A percentile compares a stretch with the other conserved stretches of the same genome.
Evolutionary conservation across 2,113 vertebrate species (phyloP).

Genomic region (Apteryx owenii): DNA sequence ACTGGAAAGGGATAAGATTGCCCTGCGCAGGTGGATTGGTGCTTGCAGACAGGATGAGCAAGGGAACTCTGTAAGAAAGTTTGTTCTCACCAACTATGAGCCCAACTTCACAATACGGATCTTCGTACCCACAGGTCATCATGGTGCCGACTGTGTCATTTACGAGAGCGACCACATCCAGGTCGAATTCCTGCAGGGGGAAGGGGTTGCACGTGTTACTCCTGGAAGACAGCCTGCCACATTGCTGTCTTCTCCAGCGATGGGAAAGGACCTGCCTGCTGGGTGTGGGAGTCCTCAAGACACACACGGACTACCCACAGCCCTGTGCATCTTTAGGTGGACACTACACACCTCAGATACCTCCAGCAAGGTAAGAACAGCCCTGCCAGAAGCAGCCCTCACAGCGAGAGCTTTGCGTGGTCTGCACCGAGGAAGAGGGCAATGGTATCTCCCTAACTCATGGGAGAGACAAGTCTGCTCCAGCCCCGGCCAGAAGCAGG

Average conservation of each 20-base stretch:
- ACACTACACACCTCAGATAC: background rate
- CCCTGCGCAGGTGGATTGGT: no score
- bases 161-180: slow-evolving; percentile 94
- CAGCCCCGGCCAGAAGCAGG: background rate
- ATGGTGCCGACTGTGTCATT: slow-evolving; percentile 98
- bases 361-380: background rate
- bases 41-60: fast-evolving
- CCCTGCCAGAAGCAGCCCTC: background rate
- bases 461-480: background rate
- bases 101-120: slow-evolving; percentile 92
- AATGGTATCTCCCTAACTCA: fast-evolving
- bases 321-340: background rate
- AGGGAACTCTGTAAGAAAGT: fast-evolving
- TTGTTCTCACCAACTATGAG: slow-evolving; percentile 90
- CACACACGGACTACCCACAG: fast-evolving
- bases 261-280: background rate
- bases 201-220: background rate
- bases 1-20: fast-evolving
- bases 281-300: background rate
- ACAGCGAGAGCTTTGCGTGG: background rate
- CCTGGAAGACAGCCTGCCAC: background rate
- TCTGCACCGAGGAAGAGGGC: fast-evolving
- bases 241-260: fast-evolving
- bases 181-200: slow-evolving; percentile 88
- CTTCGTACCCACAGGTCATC: slow-evolving; percentile 97